phyloP scores from a whole-genome alignment of 1,140 invertebrate genomes.

The Habropoda laboriosa region DNA sequence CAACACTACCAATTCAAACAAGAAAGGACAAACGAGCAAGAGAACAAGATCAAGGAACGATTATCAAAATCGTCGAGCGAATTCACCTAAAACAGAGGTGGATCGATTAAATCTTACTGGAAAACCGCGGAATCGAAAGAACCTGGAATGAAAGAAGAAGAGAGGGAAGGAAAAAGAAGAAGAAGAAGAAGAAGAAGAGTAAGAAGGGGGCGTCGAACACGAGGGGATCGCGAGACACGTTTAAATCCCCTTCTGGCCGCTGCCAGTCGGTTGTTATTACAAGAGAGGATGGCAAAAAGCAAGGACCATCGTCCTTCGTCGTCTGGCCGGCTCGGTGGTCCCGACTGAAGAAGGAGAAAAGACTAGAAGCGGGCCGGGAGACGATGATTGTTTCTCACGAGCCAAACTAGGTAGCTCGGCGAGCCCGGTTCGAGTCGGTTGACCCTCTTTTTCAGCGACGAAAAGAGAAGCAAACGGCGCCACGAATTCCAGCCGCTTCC shows the following conservation, averaged over 20 bases:
- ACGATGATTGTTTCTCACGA: slow-evolving; percentile 69
- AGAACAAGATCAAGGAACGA: too few relatives aligned
- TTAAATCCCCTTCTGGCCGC: slow-evolving; percentile 45
- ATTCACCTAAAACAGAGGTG: too few relatives aligned
- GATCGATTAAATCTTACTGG: too few relatives aligned
- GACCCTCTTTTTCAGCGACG: slow-evolving; percentile 40
- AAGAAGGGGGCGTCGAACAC: neutral
- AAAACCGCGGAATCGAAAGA: slow-evolving; percentile 14
- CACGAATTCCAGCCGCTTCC: slow-evolving; percentile 53
- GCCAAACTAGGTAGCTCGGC: slow-evolving; percentile 66
- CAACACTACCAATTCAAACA: too few relatives aligned
- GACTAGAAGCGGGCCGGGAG: slow-evolving; percentile 20
- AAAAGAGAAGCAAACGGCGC: slow-evolving; percentile 47
- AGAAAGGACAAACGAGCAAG: too few relatives aligned
- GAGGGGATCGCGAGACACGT: slow-evolving; percentile 32
- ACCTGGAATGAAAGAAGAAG: neutral
- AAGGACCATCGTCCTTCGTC: slow-evolving; percentile 64
- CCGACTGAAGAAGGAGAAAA: slow-evolving; percentile 7
- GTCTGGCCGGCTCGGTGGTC: slow-evolving; percentile 39
- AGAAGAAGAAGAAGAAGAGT: slow-evolving; percentile 1
- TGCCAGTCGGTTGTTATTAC: slow-evolving; percentile 66
- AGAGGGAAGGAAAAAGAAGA: neutral
- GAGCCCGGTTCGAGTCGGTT: slow-evolving; percentile 39
- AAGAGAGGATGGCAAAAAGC: slow-evolving; percentile 63
- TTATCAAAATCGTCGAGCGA: too few relatives aligned